Base-by-base conservation (phyloP, 2,797 vertebrate genomes). In the Sciaenops ocellatus region DNA sequence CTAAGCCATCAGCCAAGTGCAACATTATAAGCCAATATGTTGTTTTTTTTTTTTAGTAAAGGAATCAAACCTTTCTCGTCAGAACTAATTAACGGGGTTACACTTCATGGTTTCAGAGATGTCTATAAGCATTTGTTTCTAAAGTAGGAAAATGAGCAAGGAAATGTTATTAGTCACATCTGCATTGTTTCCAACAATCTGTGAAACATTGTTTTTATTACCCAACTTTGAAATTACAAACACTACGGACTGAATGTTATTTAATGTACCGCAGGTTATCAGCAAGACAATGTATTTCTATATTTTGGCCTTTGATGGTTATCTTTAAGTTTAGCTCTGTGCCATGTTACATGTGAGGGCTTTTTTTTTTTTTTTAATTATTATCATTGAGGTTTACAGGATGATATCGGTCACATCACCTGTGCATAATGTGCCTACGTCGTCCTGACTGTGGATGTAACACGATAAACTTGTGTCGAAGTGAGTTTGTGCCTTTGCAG, bases 1-100 rank as follows among this genome's bases (percentile, higher is more conserved):
- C 75, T 48, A 93, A 94, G 91, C 91, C 92, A 92, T 94, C 86
- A 92, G 88, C 87, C 85, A 89, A 85, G 83, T 87, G 86, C 78
- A 80, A 79, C 84, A 83, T 85, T 70, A 79, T 78, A 85, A 90
- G 87, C 88, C 90, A 87, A 88, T 84, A 46, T 82, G 47, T 86
- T 48, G 17, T 63, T 42, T 62, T 52, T 69, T 77, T 81, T 54
- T 68, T 73, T 71, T 41, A 64, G 44, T 24, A 34, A 83, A 79
- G 47, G 59, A 88, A 84, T 87, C 64, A 75, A 84, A 63, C 61
- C 0, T 77, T 80, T 84, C 34, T 80, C 22, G 16, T 85, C 50
- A 66, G 59, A 89, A 55, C 85, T 80, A 63, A 89, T 89, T 82
- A 79, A 69, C 79, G 50, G 20, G 78, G 80, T 85, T 79, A 78